A percentile compares a stretch with the other conserved stretches of the same genome.
phyloP scores from a whole-genome alignment of 2,113 vertebrate species.

The Dicaeum eximium region DNA sequence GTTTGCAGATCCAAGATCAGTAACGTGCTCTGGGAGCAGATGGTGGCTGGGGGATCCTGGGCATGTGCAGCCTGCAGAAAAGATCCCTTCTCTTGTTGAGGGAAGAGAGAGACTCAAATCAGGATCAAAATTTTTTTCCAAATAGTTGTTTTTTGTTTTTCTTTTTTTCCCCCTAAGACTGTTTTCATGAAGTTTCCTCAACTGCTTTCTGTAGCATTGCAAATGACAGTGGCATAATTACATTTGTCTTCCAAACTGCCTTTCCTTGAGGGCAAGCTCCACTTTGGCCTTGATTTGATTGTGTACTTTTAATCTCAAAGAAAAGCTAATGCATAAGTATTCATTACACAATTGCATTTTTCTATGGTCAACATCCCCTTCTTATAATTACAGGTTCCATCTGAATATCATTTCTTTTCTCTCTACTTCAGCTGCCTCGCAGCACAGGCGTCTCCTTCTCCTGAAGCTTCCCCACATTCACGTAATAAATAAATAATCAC shows the following conservation, averaged over 20 bases:
- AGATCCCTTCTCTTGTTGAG: background rate
- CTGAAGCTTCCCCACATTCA: background rate
- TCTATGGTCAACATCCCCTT: slow-evolving; percentile 3
- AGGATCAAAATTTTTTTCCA: background rate
- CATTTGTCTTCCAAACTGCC: slow-evolving; percentile 52
- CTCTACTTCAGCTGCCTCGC: background rate
- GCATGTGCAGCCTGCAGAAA: background rate
- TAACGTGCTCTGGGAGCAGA: accelerated
- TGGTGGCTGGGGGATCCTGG: background rate
- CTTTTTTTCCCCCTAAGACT: background rate
- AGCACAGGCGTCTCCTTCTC: background rate
- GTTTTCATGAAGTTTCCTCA: background rate
- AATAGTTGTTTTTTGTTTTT: background rate
- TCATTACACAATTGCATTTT: slow-evolving; percentile 56
- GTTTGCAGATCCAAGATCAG: background rate
- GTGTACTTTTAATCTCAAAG: slow-evolving; percentile 56
- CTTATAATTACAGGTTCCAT: slow-evolving; percentile 39
- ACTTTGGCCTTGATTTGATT: slow-evolving; percentile 53
- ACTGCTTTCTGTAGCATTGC: background rate
- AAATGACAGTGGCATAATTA: slow-evolving; percentile 7
- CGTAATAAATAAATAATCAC: slow-evolving; percentile 63
- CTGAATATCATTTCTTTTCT: slow-evolving; percentile 31
- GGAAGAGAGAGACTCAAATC: background rate
- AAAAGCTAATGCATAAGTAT: slow-evolving; percentile 40
- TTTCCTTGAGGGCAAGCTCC: slow-evolving; percentile 48